phyloP scores from a whole-genome alignment of 2,888 invertebrate species.

The Panopea generosa region DNA sequence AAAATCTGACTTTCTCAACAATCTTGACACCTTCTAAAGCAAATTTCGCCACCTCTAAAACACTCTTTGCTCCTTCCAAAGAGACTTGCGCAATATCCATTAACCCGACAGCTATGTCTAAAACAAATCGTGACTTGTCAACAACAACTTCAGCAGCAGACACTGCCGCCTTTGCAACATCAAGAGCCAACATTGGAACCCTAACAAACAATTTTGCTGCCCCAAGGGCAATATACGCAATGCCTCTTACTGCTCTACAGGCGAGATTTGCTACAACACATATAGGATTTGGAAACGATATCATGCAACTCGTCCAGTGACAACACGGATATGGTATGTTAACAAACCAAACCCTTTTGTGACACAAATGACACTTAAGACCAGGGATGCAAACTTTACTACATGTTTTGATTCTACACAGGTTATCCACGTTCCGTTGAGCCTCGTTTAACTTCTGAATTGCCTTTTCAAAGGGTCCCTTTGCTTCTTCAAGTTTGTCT shows the following conservation, averaged over 20 bases:
- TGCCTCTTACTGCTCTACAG: slow-evolving; percentile 37
- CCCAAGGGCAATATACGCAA: slow-evolving; percentile 54
- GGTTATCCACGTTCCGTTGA: slow-evolving; percentile 56
- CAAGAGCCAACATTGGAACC: slow-evolving; percentile 49
- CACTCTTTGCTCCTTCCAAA: slow-evolving; percentile 25
- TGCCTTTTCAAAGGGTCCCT: slow-evolving; percentile 52
- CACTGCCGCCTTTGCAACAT: slow-evolving; percentile 49
- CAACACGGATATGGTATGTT: slow-evolving; percentile 51
- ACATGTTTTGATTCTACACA: slow-evolving; percentile 57
- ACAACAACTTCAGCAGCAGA: slow-evolving; percentile 53
- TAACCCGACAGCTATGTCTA: slow-evolving; percentile 38
- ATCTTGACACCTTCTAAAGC: slow-evolving; percentile 45
- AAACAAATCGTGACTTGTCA: slow-evolving; percentile 51
- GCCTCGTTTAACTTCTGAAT: slow-evolving; percentile 38
- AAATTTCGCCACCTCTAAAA: slow-evolving; percentile 34
- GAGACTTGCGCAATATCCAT: slow-evolving; percentile 43
- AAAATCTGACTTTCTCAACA: slow-evolving; percentile 26
- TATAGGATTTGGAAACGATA: slow-evolving; percentile 44
- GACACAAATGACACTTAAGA: slow-evolving; percentile 39
- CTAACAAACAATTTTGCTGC: slow-evolving; percentile 51
- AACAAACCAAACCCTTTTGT: slow-evolving; percentile 11
- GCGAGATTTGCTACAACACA: slow-evolving; percentile 41
- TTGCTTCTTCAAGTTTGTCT: slow-evolving; percentile 54
- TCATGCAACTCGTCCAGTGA: slow-evolving; percentile 45
- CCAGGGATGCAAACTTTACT: slow-evolving; percentile 51